Evolutionary conservation across 1,140 invertebrate species (phyloP).

Genomic region (Carposina sasakii): DNA sequence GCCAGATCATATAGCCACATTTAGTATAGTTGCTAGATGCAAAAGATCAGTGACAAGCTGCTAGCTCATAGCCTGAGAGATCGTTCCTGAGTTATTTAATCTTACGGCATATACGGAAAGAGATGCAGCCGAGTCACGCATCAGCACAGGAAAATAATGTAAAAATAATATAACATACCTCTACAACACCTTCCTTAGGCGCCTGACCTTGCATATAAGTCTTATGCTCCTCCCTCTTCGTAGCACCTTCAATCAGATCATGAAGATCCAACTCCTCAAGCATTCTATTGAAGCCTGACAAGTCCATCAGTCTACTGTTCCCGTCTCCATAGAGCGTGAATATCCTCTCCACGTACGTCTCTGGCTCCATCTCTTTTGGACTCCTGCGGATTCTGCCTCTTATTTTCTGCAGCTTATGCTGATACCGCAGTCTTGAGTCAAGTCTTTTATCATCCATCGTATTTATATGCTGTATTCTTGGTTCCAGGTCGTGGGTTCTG

Average conservation of each 20-base stretch:
- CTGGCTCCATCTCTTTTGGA: conserved; percentile 53
- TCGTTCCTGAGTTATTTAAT: no score
- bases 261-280: conserved; percentile 75
- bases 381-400: conserved; percentile 37
- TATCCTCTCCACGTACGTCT: conserved; percentile 64
- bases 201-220: conserved; percentile 20
- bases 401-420: conserved; percentile 46
- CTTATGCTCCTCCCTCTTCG: conserved; percentile 30
- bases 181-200: conserved; percentile 63
- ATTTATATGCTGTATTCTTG: conserved; percentile 17
- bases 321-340: conserved; percentile 73
- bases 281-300: conserved; percentile 79
- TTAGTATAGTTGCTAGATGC: no score
- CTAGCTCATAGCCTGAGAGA: no score
- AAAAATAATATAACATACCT: conserved; percentile 36
- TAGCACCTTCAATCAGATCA: conserved; percentile 63
- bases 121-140: no score
- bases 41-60: no score
- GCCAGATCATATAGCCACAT: no score
- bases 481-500: conserved; percentile 36
- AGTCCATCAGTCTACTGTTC: conserved; percentile 75
- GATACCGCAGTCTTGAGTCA: conserved; percentile 35
- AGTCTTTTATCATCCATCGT: conserved; percentile 38
- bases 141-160: not conserved
- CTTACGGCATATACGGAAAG: no score